These are phyloP conservation scores for Drosophila cyrtoloma DNA, from an alignment of 2,888 invertebrate genomes.

Conservation along the genomic window DNA sequence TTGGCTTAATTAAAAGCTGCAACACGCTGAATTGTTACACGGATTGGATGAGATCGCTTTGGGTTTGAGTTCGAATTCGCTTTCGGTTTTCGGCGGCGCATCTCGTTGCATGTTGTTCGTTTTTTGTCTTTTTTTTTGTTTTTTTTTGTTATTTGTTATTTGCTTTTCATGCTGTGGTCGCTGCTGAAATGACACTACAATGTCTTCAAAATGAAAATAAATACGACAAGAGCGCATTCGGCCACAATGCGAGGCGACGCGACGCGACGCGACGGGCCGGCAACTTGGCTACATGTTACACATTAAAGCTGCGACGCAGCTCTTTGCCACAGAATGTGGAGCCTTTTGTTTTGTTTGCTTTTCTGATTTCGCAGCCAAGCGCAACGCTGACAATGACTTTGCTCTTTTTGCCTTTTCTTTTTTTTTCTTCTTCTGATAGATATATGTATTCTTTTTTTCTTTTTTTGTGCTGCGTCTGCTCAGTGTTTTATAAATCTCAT, in stretches of 20 bases:
- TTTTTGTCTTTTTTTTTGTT: not conserved
- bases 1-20: constrained; percentile 82
- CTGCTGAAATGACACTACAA: constrained; percentile 81
- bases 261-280: constrained; percentile 35
- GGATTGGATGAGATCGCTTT: constrained; percentile 59
- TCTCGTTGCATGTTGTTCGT: constrained; percentile 34
- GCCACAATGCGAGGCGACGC: constrained; percentile 36
- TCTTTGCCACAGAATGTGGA: constrained; percentile 59
- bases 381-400: constrained; percentile 82
- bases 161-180: constrained; percentile 74
- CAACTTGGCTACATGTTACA: constrained; percentile 75
- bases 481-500: constrained; percentile 80
- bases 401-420: constrained; percentile 65
- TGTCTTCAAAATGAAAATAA: constrained; percentile 82
- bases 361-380: constrained; percentile 80
- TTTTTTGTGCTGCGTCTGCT: constrained; percentile 57
- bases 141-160: constrained; percentile 52
- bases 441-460: constrained; percentile 7
- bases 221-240: constrained; percentile 59
- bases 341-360: constrained; percentile 74
- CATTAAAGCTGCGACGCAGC: constrained; percentile 65
- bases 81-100: constrained; percentile 27
- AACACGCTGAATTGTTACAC: constrained; percentile 76
- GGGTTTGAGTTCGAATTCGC: constrained; percentile 16
- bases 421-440: constrained; percentile 3